phyloP scores from a whole-genome alignment of 1,140 invertebrate species.

The Venustaconcha ellipsiformis region DNA sequence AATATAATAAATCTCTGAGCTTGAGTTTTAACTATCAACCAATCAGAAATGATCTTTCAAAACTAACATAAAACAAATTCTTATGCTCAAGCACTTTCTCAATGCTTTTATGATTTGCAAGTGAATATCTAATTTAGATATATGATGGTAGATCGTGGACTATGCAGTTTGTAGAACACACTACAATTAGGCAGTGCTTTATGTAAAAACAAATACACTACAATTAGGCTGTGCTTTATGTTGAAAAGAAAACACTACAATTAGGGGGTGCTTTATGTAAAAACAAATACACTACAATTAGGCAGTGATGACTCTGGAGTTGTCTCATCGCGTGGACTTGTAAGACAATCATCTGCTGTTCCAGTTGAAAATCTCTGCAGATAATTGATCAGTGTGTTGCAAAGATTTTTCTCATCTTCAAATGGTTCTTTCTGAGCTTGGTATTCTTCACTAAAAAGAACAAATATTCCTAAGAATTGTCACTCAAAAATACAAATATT shows the following conservation, averaged over 20 bases:
- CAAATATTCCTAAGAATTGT: background rate
- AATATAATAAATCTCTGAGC: too few species aligned
- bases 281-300: slow-evolving; percentile 4
- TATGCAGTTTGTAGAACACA: too few species aligned
- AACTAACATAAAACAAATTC: too few species aligned
- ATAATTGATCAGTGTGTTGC: slow-evolving; percentile 61
- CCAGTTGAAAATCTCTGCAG: slow-evolving; percentile 46
- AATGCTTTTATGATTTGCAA: too few species aligned
- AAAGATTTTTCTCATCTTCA: slow-evolving; percentile 57
- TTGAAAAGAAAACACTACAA: background rate
- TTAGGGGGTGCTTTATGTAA: background rate
- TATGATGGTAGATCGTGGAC: too few species aligned
- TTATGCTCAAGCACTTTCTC: too few species aligned
- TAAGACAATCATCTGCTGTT: slow-evolving; percentile 22
- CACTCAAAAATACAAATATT: too few species aligned
- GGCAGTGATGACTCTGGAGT: slow-evolving; percentile 2
- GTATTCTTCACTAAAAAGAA: slow-evolving; percentile 53
- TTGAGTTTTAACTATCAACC: too few species aligned
- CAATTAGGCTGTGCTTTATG: background rate
- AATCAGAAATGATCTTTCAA: too few species aligned
- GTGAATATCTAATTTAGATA: too few species aligned
- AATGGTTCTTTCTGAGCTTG: slow-evolving; percentile 46
- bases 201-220: background rate
- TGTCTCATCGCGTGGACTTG: slow-evolving; percentile 21
- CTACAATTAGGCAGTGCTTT: background rate